Evolutionary conservation across 1,140 invertebrate genomes (phyloP).

Genomic region (Pseudachorutes palmiensis): DNA sequence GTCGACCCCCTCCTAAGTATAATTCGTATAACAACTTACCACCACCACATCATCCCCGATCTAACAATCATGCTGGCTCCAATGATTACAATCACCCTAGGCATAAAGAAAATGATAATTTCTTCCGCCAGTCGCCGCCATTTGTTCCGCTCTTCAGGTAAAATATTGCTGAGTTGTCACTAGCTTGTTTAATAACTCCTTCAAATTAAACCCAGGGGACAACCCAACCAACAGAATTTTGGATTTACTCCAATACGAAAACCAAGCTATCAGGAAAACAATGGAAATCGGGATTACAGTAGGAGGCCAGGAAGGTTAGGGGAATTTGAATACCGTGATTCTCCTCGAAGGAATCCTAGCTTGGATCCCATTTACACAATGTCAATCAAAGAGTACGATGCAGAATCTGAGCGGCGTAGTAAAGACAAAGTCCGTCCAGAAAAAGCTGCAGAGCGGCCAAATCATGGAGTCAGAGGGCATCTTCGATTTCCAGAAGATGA

Average conservation of each 20-base stretch:
- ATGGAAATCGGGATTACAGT: neutral
- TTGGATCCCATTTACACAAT: constrained; percentile 36
- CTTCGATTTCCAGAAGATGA: no score
- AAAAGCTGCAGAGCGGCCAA: no score
- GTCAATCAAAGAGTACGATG: constrained; percentile 35
- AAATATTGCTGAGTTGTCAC: no score
- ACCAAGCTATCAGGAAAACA: no score
- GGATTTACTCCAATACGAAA: no score
- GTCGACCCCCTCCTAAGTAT: constrained; percentile 10
- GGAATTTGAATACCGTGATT: neutral
- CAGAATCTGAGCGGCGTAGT: constrained; percentile 12
- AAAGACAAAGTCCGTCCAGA: no score
- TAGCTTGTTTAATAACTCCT: no score
- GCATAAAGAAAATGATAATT: neutral
- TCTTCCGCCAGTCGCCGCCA: neutral
- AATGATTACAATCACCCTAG: neutral
- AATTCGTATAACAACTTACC: neutral
- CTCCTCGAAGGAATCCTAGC: neutral
- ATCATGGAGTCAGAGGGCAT: no score
- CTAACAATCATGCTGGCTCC: neutral
- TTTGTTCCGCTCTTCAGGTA: no score
- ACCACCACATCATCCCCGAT: neutral
- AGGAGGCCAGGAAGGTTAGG: neutral
- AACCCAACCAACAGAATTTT: no score
- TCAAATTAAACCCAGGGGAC: no score